Evolutionary conservation across 2,888 invertebrate species (phyloP), one percentile per base, ranked within the genome.

Genomic region (Bellardia bayeri): DNA sequence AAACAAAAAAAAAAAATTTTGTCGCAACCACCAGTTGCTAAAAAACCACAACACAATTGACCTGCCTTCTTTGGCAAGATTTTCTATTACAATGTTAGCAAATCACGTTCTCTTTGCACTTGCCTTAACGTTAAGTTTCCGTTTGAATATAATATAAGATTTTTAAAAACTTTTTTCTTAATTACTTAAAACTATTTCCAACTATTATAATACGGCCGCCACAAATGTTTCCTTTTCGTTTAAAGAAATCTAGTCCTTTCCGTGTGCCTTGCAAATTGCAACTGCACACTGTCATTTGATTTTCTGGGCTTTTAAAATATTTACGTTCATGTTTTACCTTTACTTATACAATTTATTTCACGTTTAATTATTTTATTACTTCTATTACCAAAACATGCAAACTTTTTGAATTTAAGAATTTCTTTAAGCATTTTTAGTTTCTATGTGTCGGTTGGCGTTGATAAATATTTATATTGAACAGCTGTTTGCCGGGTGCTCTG

Each of bases 1-100:
- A 49, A 56, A 58, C 4, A 30, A 71, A 76, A 40, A 30, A 71
- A 76, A 40, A 40, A 58, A 74, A 45, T 49, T 37, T 75, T 84
- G 86, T 87, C 72, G 82, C 76, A 85, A 83, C 85, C 88, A 88
- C 87, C 68, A 84, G 88, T 89, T 89, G 89, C 87, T 79, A 68
- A 71, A 68, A 71, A 68, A 33, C 9, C 49, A 37, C 37, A 61
- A 74, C 16, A n/a, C 13, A 3, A 75, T 49, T 82, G 61, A 64
- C 71, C 64, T 45, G 75, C 64, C 74, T 42, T n/a, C 23, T 63
- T 61, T 54, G 30, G 8, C 51, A 64, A 61, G 9, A 40, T 23
- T 40, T 49, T 30, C 63, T 54, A 16, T 68, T 49, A 8, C n/a
- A 30, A 42, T 40, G 2, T 64, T 40, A 61, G 0, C 4, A 69